These are phyloP conservation scores for Manis pentadactyla DNA, from an alignment of 2,797 vertebrate species.

Conservation along the genomic window DNA sequence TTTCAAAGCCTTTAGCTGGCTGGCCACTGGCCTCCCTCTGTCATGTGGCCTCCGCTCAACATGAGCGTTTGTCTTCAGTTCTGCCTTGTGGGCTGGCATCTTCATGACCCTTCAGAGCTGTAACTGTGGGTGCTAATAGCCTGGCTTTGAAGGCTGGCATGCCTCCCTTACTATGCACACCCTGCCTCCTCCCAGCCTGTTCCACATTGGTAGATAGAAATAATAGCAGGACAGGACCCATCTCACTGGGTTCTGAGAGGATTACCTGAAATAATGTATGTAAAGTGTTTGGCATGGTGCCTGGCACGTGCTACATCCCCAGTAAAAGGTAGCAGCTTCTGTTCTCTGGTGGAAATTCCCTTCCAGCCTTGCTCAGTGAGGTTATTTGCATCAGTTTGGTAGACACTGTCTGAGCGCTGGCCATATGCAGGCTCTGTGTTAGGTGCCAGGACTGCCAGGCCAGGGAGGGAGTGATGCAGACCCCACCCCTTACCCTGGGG, in stretches of 20 bases:
- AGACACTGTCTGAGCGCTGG: fast-evolving
- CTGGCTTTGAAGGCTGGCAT: not conserved
- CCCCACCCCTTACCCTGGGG: not conserved
- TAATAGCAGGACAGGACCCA: not conserved
- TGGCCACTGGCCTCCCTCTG: not conserved
- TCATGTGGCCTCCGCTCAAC: not conserved
- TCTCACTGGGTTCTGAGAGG: not conserved
- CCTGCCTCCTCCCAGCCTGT: not conserved
- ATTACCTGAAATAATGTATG: not conserved
- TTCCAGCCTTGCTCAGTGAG: not conserved
- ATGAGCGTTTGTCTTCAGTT: not conserved
- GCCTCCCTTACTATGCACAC: not conserved
- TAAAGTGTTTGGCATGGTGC: not conserved
- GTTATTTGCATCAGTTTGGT: not conserved
- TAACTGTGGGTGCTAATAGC: not conserved
- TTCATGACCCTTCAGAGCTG: not conserved
- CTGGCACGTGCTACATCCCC: not conserved
- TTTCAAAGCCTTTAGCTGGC: not conserved
- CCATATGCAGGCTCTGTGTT: not conserved
- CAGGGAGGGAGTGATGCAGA: not conserved
- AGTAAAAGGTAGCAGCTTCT: not conserved
- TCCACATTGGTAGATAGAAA: not conserved
- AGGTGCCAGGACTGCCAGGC: not conserved
- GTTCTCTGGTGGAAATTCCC: not conserved
- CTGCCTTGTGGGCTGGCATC: not conserved